phyloP scores from a whole-genome alignment of 2,888 invertebrate species.

The Rhingia rostrata region DNA sequence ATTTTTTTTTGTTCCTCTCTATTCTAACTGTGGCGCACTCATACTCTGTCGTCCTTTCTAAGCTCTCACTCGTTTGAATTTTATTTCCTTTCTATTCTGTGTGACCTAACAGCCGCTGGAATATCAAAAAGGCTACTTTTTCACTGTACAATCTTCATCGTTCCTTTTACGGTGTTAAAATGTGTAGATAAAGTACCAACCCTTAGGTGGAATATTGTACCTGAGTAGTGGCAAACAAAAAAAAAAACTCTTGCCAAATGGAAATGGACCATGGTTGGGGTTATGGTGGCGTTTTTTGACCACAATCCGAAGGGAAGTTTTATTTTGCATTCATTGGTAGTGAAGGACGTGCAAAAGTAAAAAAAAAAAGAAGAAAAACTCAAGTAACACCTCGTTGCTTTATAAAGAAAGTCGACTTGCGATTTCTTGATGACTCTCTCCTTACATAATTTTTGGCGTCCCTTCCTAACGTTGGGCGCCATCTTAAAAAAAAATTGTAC shows the following conservation, averaged over 20 bases:
- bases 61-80: constrained; percentile 49
- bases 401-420: constrained; percentile 19
- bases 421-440: constrained; percentile 22
- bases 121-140: constrained; percentile 63
- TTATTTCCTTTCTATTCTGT: constrained; percentile 38
- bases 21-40: constrained; percentile 20
- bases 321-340: constrained; percentile 52
- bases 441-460: background rate
- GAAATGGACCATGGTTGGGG: constrained; percentile 52
- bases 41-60: constrained; percentile 39
- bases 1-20: constrained; percentile 40
- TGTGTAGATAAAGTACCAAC: constrained; percentile 63
- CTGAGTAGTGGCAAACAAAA: constrained; percentile 30
- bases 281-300: constrained; percentile 57
- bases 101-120: constrained; percentile 70
- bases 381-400: constrained; percentile 53
- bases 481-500: background rate
- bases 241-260: constrained; percentile 26
- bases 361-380: constrained; percentile 19
- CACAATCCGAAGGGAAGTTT: constrained; percentile 33
- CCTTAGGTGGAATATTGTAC: constrained; percentile 56
- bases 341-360: constrained; percentile 4
- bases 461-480: constrained; percentile 19
- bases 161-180: constrained; percentile 66
- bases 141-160: constrained; percentile 16